Base-by-base conservation (phyloP, 1,140 invertebrate species). In the Ceratitis capitata region DNA sequence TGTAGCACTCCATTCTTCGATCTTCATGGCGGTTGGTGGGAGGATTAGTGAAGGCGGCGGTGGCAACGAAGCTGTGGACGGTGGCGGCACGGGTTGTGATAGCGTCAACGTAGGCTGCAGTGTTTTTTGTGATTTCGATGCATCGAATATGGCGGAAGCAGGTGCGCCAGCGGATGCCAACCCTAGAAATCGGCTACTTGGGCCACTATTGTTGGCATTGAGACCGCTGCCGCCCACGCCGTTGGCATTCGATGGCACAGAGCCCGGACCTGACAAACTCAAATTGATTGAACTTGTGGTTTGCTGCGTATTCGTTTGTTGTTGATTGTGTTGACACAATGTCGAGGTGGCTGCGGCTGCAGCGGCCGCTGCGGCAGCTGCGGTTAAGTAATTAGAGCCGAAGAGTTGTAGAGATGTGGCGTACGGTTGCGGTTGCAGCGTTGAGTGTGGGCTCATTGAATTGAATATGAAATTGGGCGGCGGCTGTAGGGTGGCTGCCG, bases 401-500 rank as follows among this genome's bases (percentile, higher is more conserved):
- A 95, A 89, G 69, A 95, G 92, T 6, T 93, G 91, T 35, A 88
- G 85, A 45, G 94, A 93, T 4, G 93, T 91, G 49, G 87, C 86
- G 84, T 86, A 87, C 1, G 94, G 94, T 26, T 95, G 95, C 16
- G 87, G 86, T 83, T 88, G 85, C 86, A 91, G 85, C 12, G 88
- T 87, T 23, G 89, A 87, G 53, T 91, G 89, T 45, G 88, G 84
- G 85, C 88, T 89, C 88, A 91, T 90, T 84, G 90, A 89, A n/a
- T 89, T 89, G 83, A 92, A 91, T 74, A 92, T 86, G 74, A 92
- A 89, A 78, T 91, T 92, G 26, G 91, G 89, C 58, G 94, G 93
- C 23, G 95, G 95, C 58, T 95, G 92, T 42, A 95, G 89, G 29
- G 95, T 90, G 26, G 94, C 94, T 2, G 94, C 93, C 6, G 94